A percentile compares a stretch with the other conserved stretches of the same genome.
Evolutionary conservation across 2,888 invertebrate species (phyloP).

Genomic region (Apamea anceps): DNA sequence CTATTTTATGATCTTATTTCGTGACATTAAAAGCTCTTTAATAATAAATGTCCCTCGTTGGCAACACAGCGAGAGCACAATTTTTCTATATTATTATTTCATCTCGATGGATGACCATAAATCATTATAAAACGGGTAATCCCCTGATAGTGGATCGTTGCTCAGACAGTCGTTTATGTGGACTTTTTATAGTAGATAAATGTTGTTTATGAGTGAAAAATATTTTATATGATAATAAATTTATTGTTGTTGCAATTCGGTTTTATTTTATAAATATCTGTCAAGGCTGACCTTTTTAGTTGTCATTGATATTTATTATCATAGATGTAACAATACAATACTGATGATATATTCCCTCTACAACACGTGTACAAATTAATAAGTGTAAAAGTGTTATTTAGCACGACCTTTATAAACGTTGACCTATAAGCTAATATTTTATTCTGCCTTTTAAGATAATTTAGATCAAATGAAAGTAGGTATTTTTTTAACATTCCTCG

Average conservation of each 20-base stretch:
- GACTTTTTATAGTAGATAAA: conserved; percentile 61
- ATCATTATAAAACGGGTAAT: conserved; percentile 64
- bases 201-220: conserved; percentile 56
- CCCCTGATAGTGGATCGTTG: conserved; percentile 54
- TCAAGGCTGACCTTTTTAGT: conserved; percentile 1
- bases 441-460: background rate
- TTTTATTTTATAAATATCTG: conserved; percentile 40
- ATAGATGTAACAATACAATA: background rate
- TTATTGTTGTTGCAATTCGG: conserved; percentile 57
- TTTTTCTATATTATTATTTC: conserved; percentile 59
- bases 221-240: conserved; percentile 58
- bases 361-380: background rate
- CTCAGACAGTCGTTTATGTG: conserved; percentile 64
- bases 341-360: background rate
- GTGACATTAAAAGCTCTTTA: conserved; percentile 54
- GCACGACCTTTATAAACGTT: background rate
- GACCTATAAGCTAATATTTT: background rate
- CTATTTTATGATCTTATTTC: conserved; percentile 8
- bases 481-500: background rate
- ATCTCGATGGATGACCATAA: conserved; percentile 61
- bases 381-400: background rate
- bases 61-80: conserved; percentile 45
- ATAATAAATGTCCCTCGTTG: conserved; percentile 47
- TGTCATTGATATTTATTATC: conserved; percentile 10
- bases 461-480: background rate